phyloP scores from a whole-genome alignment of 1,140 invertebrate species.

The Steinernema feltiae region DNA sequence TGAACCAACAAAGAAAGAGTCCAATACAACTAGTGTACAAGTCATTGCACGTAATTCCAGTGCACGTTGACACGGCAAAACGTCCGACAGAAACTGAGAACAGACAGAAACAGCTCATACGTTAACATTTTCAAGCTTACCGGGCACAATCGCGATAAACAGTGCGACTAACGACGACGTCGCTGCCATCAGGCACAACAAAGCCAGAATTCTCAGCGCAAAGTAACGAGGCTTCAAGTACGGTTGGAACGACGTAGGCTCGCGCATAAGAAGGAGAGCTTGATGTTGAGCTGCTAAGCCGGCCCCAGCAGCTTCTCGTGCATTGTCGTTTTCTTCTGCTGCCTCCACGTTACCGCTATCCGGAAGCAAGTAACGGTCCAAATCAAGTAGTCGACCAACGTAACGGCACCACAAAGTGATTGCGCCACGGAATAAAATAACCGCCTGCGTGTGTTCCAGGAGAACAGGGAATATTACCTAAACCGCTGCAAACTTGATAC shows the following conservation, averaged over 20 bases:
- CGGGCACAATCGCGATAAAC: slow-evolving; percentile 76
- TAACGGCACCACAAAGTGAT: slow-evolving; percentile 76
- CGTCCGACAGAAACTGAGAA: slow-evolving; percentile 53
- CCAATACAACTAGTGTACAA: slow-evolving; percentile 30
- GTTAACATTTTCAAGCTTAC: slow-evolving; percentile 53
- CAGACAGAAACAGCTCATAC: background rate
- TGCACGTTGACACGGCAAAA: slow-evolving; percentile 24
- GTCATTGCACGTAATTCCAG: slow-evolving; percentile 36
- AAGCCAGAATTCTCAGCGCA: slow-evolving; percentile 67
- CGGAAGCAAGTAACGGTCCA: slow-evolving; percentile 19
- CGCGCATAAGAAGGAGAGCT: slow-evolving; percentile 61
- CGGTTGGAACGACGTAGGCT: slow-evolving; percentile 68
- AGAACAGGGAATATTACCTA: slow-evolving; percentile 86
- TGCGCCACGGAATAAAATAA: slow-evolving; percentile 80
- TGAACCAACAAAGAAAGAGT: slow-evolving; percentile 28
- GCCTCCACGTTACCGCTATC: slow-evolving; percentile 25
- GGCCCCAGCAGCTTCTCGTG: slow-evolving; percentile 22
- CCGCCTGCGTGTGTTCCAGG: slow-evolving; percentile 87
- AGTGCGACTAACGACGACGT: slow-evolving; percentile 77
- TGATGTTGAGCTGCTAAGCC: slow-evolving; percentile 55
- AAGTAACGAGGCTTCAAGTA: slow-evolving; percentile 80
- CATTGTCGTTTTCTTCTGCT: slow-evolving; percentile 31
- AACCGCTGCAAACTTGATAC: slow-evolving; percentile 19
- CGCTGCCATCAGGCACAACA: slow-evolving; percentile 74
- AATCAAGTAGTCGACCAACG: slow-evolving; percentile 22